phyloP scores from a whole-genome alignment of 2,113 vertebrate genomes.

The Axis porcinus region DNA sequence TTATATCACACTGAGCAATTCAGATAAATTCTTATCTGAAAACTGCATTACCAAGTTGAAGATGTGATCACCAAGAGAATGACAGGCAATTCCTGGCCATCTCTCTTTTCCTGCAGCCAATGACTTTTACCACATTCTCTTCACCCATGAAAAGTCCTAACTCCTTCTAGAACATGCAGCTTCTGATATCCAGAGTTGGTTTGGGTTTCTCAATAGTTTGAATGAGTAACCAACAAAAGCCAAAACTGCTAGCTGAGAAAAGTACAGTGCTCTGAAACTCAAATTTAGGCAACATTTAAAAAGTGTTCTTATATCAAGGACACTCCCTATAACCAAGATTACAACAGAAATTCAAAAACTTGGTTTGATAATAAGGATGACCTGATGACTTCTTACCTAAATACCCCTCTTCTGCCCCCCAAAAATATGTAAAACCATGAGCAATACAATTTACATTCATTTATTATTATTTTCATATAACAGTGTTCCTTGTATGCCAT shows the following conservation, averaged over 20 bases:
- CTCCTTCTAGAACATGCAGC: background rate
- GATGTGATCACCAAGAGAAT: background rate
- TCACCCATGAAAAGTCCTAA: background rate
- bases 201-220: background rate
- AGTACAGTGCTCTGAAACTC: background rate
- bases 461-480: background rate
- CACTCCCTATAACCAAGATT: background rate
- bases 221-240: background rate
- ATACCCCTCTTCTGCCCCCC: background rate
- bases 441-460: background rate
- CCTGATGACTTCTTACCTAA: background rate
- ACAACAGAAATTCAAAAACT: background rate
- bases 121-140: background rate
- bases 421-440: constrained; percentile 1
- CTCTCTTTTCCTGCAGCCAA: background rate
- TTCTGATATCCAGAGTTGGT: background rate
- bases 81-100: background rate
- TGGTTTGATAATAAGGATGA: constrained; percentile 12
- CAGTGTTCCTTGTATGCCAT: background rate
- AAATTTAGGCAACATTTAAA: constrained; percentile 5
- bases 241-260: constrained; percentile 14
- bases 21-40: background rate
- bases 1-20: background rate
- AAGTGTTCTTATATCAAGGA: constrained; percentile 7
- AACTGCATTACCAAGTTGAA: background rate